These are phyloP conservation scores for Takifugu ocellatus DNA, from an alignment of 2,797 vertebrate species.

Conservation along the genomic window DNA sequence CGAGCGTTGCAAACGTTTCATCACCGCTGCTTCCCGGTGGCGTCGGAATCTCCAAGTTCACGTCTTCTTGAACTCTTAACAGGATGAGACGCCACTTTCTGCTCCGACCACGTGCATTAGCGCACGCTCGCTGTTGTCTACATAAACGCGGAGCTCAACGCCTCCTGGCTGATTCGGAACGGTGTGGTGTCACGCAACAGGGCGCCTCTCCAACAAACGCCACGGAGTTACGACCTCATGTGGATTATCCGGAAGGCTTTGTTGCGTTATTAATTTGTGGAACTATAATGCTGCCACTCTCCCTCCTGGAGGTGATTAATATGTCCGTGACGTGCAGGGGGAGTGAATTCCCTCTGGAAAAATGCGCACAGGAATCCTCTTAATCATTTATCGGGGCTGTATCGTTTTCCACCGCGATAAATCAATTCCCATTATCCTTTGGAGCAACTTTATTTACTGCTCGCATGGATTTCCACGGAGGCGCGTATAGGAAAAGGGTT, in stretches of 20 bases:
- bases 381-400: slow-evolving; percentile 57
- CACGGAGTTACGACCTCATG: slow-evolving; percentile 65
- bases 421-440: slow-evolving; percentile 46
- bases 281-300: slow-evolving; percentile 60
- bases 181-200: slow-evolving; percentile 37
- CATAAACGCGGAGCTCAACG: slow-evolving; percentile 67
- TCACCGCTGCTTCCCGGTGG: slow-evolving; percentile 17
- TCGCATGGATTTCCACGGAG: slow-evolving; percentile 6
- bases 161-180: slow-evolving; percentile 62
- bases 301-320: slow-evolving; percentile 61
- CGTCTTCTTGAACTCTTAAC: slow-evolving; percentile 11
- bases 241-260: slow-evolving; percentile 63
- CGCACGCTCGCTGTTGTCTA: slow-evolving; percentile 56
- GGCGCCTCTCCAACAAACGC: slow-evolving; percentile 48
- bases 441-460: slow-evolving; percentile 14
- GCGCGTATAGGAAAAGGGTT: neutral
- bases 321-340: slow-evolving; percentile 49
- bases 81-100: slow-evolving; percentile 14
- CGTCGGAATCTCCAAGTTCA: slow-evolving; percentile 3
- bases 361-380: slow-evolving; percentile 43
- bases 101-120: slow-evolving; percentile 18
- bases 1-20: slow-evolving; percentile 20
- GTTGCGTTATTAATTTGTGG: slow-evolving; percentile 72
- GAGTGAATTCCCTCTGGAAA: slow-evolving; percentile 44
- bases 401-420: slow-evolving; percentile 50